Evolutionary conservation across 2,888 invertebrate genomes (phyloP), one percentile per base, ranked within the genome.

Genomic region (Watsonalla cultraria): DNA sequence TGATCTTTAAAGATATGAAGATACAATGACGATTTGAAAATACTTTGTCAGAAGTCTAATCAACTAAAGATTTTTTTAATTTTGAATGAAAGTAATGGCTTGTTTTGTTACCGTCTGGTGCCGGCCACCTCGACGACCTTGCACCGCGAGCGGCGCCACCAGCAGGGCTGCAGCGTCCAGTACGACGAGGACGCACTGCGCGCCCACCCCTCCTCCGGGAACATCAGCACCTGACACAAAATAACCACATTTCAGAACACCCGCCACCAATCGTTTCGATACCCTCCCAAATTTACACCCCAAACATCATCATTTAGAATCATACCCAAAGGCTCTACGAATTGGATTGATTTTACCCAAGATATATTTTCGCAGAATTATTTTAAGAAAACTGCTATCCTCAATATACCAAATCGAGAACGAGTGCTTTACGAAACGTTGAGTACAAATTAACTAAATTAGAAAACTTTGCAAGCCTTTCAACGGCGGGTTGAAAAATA

Each of bases 191-290:
- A 94, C 45, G 96, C 96, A 69, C 95, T 96, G 66, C 96, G 93
- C 60, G 96, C 96, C 96, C 96, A 96, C 24, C 96, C 96, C 80
- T 97, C 96, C 82, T 96, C 96, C 4, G 96, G 96, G 80, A 96
- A 96, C 72, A 97, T 91, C 66, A 96, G 92, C 66, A 96, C 95
- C 95, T 95, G 91, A 24, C 42, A 42, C 11, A 11, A 11, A 11
- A 42, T 2, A 11, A 42, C 5, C 8, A 11, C 42, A 11, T 42
- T 8, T 11, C 8, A 42, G 9, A 42, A 42, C 42, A 42, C 11
- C 11, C 42, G 42, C 37, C 0, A 37, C 7, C 7, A 42, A 8
- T 9, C 11, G 11, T 42, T 11, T 42, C 1, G 0, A 42, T 11
- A 5, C 5, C 5, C 7, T 35, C 7, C 7, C 7, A 35, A 6